Evolutionary conservation across 2,113 vertebrate species (phyloP).

Genomic region (Anolis carolinensis): DNA sequence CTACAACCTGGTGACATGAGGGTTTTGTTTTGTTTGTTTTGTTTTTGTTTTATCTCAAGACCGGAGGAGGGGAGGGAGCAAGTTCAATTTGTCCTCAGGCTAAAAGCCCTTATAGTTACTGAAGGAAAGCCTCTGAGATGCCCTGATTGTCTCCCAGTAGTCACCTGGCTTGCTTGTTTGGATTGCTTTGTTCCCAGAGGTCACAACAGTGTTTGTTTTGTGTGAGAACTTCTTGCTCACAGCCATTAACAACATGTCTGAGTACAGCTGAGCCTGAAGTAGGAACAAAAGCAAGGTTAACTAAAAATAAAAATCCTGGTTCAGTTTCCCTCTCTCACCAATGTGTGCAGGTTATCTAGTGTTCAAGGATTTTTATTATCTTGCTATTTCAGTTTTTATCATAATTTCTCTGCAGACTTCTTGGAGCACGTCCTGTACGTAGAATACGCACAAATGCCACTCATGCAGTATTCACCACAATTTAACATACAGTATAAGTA

Average conservation of each 20-base stretch:
- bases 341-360: conserved; percentile 18
- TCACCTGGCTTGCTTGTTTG: conserved; percentile 71
- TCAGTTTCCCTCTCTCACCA: conserved; percentile 55
- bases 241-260: conserved; percentile 75
- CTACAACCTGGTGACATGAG: neutral
- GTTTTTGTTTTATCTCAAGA: conserved; percentile 18
- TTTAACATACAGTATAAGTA: neutral
- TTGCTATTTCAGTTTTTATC: neutral
- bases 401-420: neutral
- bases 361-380: neutral
- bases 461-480: neutral
- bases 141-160: conserved; percentile 24
- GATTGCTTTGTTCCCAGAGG: conserved; percentile 67
- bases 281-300: conserved; percentile 43
- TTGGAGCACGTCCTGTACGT: no score
- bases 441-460: neutral
- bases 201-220: conserved; percentile 69
- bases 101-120: conserved; percentile 19
- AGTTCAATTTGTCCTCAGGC: neutral
- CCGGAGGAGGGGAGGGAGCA: neutral
- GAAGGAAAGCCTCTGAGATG: neutral
- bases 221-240: conserved; percentile 59
- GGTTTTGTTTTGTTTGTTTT: neutral
- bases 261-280: conserved; percentile 70
- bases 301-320: conserved; percentile 41